Percentiles rank a stretch among this genome's conserved stretches.
These are phyloP conservation scores for Helobdella robusta DNA, from an alignment of 2,888 invertebrate species.

Conservation along the genomic window DNA sequence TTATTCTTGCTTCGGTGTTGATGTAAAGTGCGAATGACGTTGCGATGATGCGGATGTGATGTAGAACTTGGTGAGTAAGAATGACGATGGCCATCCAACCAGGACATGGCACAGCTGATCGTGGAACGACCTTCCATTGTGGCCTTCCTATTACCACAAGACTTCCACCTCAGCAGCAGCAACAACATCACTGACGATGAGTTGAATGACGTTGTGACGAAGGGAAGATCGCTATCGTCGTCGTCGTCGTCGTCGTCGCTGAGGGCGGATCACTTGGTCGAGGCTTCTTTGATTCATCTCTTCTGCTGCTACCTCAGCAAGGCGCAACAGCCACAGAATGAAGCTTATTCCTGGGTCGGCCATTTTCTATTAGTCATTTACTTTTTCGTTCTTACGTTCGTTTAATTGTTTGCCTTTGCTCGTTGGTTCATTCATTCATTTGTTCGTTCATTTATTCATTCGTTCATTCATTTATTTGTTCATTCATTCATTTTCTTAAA, in stretches of 20 bases:
- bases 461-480: not conserved
- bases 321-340: constrained; percentile 58
- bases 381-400: too few species aligned
- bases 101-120: constrained; percentile 78
- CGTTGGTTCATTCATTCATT: not conserved
- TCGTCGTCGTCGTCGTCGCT: not conserved
- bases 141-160: constrained; percentile 63
- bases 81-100: too few species aligned
- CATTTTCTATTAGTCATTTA: not conserved
- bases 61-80: too few species aligned
- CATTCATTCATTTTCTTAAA: not conserved
- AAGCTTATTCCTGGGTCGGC: constrained; percentile 50
- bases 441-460: not conserved
- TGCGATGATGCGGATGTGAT: too few species aligned
- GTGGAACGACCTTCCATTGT: constrained; percentile 81
- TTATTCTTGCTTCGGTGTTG: too few species aligned
- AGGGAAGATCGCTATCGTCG: too few species aligned
- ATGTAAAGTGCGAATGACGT: not conserved
- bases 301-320: constrained; percentile 47
- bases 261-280: constrained; percentile 35
- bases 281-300: constrained; percentile 44
- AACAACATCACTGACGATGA: too few species aligned
- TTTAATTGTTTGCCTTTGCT: too few species aligned
- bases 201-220: too few species aligned
- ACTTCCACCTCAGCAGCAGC: constrained; percentile 26